These are phyloP conservation scores for Malthinus seriepunctatus DNA, from an alignment of 2,888 invertebrate genomes.

Conservation along the genomic window DNA sequence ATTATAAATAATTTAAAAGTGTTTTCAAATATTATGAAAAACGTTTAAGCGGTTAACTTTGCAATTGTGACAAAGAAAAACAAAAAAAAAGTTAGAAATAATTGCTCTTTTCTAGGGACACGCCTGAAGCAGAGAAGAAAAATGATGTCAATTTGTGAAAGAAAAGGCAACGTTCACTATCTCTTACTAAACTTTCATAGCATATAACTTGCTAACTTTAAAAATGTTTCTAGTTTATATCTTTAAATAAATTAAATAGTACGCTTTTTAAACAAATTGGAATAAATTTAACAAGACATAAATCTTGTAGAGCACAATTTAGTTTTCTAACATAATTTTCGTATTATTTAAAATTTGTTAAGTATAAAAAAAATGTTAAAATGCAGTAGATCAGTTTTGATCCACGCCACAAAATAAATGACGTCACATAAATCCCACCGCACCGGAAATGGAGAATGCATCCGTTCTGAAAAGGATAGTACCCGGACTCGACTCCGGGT, in stretches of 20 bases:
- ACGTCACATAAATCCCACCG: constrained; percentile 44
- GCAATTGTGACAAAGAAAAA: constrained; percentile 15
- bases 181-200: neutral
- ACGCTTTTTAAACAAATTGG: too few species aligned
- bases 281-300: too few species aligned
- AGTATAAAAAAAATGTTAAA: constrained; percentile 33
- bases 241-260: too few species aligned
- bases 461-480: constrained; percentile 40
- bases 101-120: constrained; percentile 27
- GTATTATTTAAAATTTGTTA: constrained; percentile 25
- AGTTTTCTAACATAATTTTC: constrained; percentile 17
- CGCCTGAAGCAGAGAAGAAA: constrained; percentile 25
- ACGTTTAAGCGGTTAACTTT: constrained; percentile 23
- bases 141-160: constrained; percentile 28
- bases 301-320: neutral
- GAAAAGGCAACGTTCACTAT: constrained; percentile 11
- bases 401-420: constrained; percentile 42
- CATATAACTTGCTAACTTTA: neutral
- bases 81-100: constrained; percentile 23
- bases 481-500: constrained; percentile 32
- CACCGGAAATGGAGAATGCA: constrained; percentile 45
- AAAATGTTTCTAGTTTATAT: too few species aligned
- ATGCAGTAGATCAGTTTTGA: constrained; percentile 36
- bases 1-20: neutral
- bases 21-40: constrained; percentile 16